A percentile compares a stretch with the other conserved stretches of the same genome.
These are phyloP conservation scores for Onychorhynchus coronatus DNA, from an alignment of 2,113 vertebrate genomes.

Conservation along the genomic window DNA sequence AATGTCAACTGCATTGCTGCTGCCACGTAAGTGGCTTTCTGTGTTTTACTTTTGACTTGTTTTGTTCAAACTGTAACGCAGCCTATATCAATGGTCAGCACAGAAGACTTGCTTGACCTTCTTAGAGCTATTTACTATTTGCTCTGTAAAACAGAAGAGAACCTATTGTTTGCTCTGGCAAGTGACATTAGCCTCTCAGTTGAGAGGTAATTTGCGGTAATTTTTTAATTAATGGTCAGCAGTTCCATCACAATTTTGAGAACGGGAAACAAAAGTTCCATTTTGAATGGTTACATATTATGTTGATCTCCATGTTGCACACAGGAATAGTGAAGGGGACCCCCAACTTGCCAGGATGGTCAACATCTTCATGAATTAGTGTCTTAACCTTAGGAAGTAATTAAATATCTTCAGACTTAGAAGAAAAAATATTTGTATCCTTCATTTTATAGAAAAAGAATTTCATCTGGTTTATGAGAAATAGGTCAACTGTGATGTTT, in stretches of 20 bases:
- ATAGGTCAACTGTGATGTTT: not conserved
- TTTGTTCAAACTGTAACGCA: not conserved
- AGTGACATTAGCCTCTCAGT: not conserved
- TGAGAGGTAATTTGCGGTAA: not conserved
- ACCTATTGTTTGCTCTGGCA: not conserved
- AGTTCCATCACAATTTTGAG: not conserved
- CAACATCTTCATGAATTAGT: not conserved
- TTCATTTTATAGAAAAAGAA: not conserved
- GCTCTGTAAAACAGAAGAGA: not conserved
- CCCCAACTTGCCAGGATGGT: not conserved
- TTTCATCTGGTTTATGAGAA: not conserved
- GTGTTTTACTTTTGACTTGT: not conserved
- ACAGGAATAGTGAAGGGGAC: not conserved
- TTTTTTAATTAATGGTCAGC: not conserved
- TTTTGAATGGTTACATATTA: not conserved
- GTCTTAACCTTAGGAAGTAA: not conserved
- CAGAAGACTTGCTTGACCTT: not conserved
- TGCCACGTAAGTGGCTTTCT: not conserved
- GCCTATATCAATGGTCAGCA: not conserved
- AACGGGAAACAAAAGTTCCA: not conserved
- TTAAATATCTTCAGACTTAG: not conserved
- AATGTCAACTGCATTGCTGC: fast-evolving
- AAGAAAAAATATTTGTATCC: not conserved
- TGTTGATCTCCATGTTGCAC: not conserved
- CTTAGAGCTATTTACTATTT: not conserved